Evolutionary conservation across 2,797 vertebrate genomes (phyloP).

Genomic region (Apogon talboti): DNA sequence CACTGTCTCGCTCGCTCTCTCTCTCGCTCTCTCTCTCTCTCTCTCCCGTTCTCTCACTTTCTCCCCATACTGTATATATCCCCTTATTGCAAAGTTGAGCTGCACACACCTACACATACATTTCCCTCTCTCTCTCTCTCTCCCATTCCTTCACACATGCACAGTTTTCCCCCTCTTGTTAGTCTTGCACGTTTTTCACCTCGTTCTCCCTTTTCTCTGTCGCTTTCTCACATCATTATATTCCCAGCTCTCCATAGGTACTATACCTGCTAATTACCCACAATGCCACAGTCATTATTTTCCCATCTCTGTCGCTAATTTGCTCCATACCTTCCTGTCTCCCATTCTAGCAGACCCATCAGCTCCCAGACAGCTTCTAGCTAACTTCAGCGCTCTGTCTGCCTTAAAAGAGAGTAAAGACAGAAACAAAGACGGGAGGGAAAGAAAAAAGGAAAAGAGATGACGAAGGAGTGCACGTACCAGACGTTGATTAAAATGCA

Average conservation of each 20-base stretch:
- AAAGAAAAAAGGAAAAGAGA: slow-evolving; percentile 41
- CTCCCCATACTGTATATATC: slow-evolving; percentile 43
- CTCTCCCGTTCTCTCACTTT: slow-evolving; percentile 13
- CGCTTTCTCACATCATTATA: slow-evolving; percentile 84
- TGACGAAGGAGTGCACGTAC: slow-evolving; percentile 54
- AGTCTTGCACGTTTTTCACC: slow-evolving; percentile 74
- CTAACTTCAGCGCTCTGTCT: slow-evolving; percentile 67
- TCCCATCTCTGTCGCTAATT: slow-evolving; percentile 79
- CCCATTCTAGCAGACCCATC: slow-evolving; percentile 67
- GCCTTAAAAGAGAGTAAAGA: slow-evolving; percentile 53
- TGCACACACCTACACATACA: slow-evolving; percentile 61
- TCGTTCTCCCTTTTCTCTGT: slow-evolving; percentile 77
- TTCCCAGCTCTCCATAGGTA: slow-evolving; percentile 81
- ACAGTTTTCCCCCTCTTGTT: slow-evolving; percentile 56
- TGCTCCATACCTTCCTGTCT: slow-evolving; percentile 72
- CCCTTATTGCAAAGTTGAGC: slow-evolving; percentile 52
- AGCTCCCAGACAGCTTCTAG: slow-evolving; percentile 75
- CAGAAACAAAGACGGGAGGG: slow-evolving; percentile 52
- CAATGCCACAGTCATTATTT: slow-evolving; percentile 81
- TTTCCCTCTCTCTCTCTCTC: slow-evolving; percentile 20
- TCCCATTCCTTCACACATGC: slow-evolving; percentile 12
- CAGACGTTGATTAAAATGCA: slow-evolving; percentile 72
- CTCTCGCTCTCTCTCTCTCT: slow-evolving; percentile 72
- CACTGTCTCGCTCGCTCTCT: slow-evolving; percentile 65
- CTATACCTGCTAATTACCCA: slow-evolving; percentile 82